Base-by-base conservation (phyloP, 2,888 invertebrate genomes). In the Dione juno region DNA sequence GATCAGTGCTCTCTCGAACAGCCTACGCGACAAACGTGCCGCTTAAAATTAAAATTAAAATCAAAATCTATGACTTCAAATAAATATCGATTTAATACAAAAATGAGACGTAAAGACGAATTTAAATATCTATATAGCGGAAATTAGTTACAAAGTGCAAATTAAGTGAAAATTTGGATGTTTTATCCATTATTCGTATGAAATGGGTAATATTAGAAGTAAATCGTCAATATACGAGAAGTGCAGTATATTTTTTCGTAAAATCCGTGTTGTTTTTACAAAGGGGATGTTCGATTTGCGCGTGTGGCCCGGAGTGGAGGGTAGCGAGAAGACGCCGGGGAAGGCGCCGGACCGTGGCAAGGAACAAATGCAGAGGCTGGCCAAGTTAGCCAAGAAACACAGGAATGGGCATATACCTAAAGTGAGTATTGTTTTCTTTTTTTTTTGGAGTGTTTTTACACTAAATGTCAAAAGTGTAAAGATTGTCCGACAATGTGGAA, bases 321-420 rank as follows among this genome's bases (percentile, higher is more conserved):
- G 97, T 6, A 94, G 93, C 76, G 93, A 92, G 75, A 94, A 94
- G 74, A 98, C 98, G 0, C 98, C 98, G 0, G 98, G 97, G 0
- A 97, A 98, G 87, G 96, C 96, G 0, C 95, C 96, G 16, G 96
- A 97, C 80, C 93, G 95, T 11, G 96, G 95, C 64, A 96, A 97
- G 85, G 97, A 97, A 73, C 97, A 97, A 86, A 97, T 97, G 97
- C 97, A 97, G 82, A 90, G 97, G 53, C 92, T 99, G 1, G 96
- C 97, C 0, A 98, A 98, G 92, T 90, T 99, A 57, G 97, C 97
- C 0, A 99, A 99, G 88, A 98, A 98, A 83, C 98, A 99, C 85
- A 94, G 97, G 69, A 97, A 98, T 86, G 99, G 99, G 13, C 98
- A 98, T 82, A 97, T 99, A 90, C 96, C 97, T 43, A 98, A 98